Evolutionary conservation across 2,797 vertebrate genomes (phyloP).

Genomic region (Tenualosa thibaudeaui): DNA sequence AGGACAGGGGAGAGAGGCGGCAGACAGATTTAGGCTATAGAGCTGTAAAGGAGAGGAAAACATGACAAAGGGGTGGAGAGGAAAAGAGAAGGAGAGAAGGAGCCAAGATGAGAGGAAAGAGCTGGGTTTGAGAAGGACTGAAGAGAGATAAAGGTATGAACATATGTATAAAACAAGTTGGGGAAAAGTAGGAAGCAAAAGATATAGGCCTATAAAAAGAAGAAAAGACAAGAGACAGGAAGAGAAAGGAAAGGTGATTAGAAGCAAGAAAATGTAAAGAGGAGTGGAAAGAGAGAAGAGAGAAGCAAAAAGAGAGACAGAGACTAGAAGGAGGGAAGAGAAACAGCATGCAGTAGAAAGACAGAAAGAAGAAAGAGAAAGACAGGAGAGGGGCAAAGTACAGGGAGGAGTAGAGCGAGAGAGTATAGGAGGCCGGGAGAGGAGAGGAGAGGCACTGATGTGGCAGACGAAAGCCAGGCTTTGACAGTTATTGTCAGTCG

Average conservation of each 20-base stretch:
- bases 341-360: not conserved
- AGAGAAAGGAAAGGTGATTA: not conserved
- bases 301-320: not conserved
- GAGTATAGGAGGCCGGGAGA: not conserved
- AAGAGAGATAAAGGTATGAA: not conserved
- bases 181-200: not conserved
- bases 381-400: not conserved
- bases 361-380: not conserved
- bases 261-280: not conserved
- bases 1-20: conserved; percentile 13
- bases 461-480: conserved; percentile 43
- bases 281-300: not conserved
- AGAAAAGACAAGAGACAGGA: not conserved
- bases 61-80: not conserved
- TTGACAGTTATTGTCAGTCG: conserved; percentile 64
- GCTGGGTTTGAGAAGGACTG: not conserved
- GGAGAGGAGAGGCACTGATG: conserved; percentile 27
- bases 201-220: not conserved
- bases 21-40: not conserved
- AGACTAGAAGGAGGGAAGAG: not conserved
- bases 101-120: not conserved
- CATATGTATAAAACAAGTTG: not conserved
- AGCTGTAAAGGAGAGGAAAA: not conserved
- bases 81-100: not conserved
- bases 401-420: not conserved